A percentile compares a stretch with the other conserved stretches of the same genome.
Conservation (phyloP, 2,888 invertebrate species). For the Aporophyla nigra region DNA sequence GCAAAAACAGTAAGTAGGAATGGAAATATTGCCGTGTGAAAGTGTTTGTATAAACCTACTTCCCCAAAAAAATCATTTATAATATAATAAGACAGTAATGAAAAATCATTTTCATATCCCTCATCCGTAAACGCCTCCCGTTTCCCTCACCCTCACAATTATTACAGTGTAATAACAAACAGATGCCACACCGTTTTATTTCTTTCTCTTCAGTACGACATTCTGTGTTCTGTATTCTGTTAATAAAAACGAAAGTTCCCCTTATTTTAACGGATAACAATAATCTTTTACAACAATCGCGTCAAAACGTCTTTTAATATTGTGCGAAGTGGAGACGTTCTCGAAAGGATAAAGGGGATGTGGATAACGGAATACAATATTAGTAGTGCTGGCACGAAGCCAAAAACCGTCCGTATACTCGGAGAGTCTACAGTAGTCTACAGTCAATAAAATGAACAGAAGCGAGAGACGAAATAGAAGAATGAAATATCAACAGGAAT, state of each 20-base stretch:
- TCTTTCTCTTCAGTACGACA: conserved; percentile 20
- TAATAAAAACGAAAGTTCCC: conserved; percentile 49
- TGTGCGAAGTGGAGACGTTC: conserved; percentile 47
- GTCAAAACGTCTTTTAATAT: conserved; percentile 60
- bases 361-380: conserved; percentile 43
- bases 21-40: no score
- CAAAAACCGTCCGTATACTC: conserved; percentile 60
- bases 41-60: no score
- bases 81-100: conserved; percentile 15
- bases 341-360: conserved; percentile 47
- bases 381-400: conserved; percentile 64
- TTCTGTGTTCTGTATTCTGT: conserved; percentile 29
- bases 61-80: not conserved
- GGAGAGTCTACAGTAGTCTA: conserved; percentile 36
- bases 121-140: conserved; percentile 8
- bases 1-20: not conserved
- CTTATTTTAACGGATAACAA: conserved; percentile 47
- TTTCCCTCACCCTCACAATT: conserved; percentile 55
- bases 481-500: conserved; percentile 57
- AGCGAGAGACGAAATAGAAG: conserved; percentile 64
- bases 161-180: conserved; percentile 54
- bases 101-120: conserved; percentile 3
- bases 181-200: conserved; percentile 58
- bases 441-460: conserved; percentile 57
- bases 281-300: conserved; percentile 52